A percentile compares a stretch with the other conserved stretches of the same genome.
Evolutionary conservation across 2,888 invertebrate genomes (phyloP).

Genomic region (Stenurella melanura): DNA sequence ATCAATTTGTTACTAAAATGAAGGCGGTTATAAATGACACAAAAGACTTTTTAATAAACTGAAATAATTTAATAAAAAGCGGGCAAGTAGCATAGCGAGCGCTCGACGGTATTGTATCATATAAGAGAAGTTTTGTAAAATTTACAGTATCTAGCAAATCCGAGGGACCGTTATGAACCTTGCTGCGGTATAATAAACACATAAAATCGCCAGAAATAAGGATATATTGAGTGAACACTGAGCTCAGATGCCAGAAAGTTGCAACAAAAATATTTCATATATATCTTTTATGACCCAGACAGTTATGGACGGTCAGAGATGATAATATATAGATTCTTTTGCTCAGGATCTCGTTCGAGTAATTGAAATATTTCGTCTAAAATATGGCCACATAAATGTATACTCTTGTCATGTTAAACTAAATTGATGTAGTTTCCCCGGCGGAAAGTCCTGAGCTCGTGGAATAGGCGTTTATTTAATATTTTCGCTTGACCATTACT

Average conservation of each 20-base stretch:
- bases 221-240: conserved; percentile 74
- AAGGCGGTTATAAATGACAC: conserved; percentile 34
- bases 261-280: conserved; percentile 73
- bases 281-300: conserved; percentile 71
- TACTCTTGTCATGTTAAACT: conserved; percentile 68
- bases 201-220: conserved; percentile 74
- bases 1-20: conserved; percentile 42
- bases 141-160: conserved; percentile 71
- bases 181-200: conserved; percentile 74
- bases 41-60: conserved; percentile 51
- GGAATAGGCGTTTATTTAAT: conserved; percentile 33
- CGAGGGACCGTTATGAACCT: conserved; percentile 72
- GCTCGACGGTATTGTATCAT: conserved; percentile 54
- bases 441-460: conserved; percentile 25
- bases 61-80: conserved; percentile 63
- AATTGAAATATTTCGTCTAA: conserved; percentile 73
- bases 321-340: conserved; percentile 69
- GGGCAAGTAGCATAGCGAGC: background rate
- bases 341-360: conserved; percentile 63
- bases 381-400: conserved; percentile 70
- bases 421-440: conserved; percentile 68
- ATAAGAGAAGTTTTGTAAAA: conserved; percentile 68
- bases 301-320: conserved; percentile 67
- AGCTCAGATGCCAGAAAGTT: conserved; percentile 68
- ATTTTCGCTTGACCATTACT: conserved; percentile 36